phyloP scores from a whole-genome alignment of 1,140 invertebrate genomes.

The Leptinotarsa defecta region DNA sequence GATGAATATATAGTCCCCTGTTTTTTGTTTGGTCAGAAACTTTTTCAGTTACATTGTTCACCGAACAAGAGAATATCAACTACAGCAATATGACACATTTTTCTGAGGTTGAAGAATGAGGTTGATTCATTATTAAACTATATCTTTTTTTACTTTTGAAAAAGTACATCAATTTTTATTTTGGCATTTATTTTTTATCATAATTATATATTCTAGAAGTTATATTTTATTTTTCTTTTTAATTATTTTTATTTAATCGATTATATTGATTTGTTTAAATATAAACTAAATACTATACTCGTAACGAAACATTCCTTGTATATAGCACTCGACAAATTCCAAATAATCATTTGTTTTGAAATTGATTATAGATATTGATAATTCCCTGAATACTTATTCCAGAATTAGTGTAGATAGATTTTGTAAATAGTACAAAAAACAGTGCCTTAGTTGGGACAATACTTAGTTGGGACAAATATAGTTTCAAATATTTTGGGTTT shows the following conservation, averaged over 20 bases:
- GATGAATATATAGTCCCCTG: too few species aligned
- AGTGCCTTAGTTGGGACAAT: neutral
- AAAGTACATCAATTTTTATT: neutral
- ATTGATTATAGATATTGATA: too few species aligned
- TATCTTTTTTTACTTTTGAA: too few species aligned
- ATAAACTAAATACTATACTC: neutral
- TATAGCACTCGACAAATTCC: neutral
- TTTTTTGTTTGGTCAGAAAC: too few species aligned
- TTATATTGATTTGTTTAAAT: constrained; percentile 1
- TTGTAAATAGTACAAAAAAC: neutral
- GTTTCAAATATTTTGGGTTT: neutral
- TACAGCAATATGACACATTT: too few species aligned
- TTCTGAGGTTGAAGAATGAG: neutral
- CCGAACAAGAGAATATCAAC: too few species aligned
- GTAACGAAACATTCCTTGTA: constrained; percentile 3
- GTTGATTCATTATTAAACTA: neutral
- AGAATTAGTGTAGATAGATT: neutral
- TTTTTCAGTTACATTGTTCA: too few species aligned
- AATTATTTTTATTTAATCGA: constrained; percentile 1
- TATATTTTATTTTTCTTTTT: constrained; percentile 14
- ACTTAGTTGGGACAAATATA: neutral
- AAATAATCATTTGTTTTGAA: too few species aligned
- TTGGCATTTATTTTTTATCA: constrained; percentile 43
- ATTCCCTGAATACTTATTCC: neutral
- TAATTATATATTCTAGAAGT: constrained; percentile 41